phyloP scores from a whole-genome alignment of 1,140 invertebrate species.

The Euura saliciscinereae region DNA sequence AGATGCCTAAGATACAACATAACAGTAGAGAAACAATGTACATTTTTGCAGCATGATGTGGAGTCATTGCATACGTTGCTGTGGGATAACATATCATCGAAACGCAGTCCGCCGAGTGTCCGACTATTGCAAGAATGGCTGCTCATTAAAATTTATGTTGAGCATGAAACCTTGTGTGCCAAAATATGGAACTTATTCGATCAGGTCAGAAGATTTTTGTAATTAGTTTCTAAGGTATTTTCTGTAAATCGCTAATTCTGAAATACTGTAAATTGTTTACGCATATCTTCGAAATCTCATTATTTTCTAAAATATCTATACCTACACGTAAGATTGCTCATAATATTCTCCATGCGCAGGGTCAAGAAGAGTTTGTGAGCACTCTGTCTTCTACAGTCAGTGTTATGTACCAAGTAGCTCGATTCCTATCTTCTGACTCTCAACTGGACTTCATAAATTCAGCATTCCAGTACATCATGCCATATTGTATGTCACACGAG shows the following conservation, averaged over 20 bases:
- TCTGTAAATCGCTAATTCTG: conserved; percentile 7
- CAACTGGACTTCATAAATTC: conserved; percentile 48
- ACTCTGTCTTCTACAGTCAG: conserved; percentile 62
- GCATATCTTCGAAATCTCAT: no score
- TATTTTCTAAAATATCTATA: no score
- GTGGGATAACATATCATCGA: conserved; percentile 55
- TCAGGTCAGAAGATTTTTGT: conserved; percentile 39
- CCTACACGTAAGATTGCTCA: no score
- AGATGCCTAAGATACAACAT: no score
- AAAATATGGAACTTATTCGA: conserved; percentile 44
- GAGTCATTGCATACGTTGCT: conserved; percentile 44
- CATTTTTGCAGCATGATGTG: conserved; percentile 42
- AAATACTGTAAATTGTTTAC: not conserved
- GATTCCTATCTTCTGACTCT: conserved; percentile 31
- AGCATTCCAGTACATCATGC: conserved; percentile 62
- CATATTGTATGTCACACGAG: conserved; percentile 80
- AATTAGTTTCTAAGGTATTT: conserved; percentile 23
- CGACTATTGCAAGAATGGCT: conserved; percentile 70
- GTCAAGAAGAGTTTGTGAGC: conserved; percentile 54
- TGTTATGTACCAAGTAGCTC: conserved; percentile 58
- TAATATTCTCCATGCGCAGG: conserved; percentile 38
- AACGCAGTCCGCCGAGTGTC: conserved; percentile 70
- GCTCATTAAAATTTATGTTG: conserved; percentile 53
- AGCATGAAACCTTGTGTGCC: conserved; percentile 30
- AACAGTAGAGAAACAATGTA: no score